Conservation (phyloP, 2,888 invertebrate species). For the Himalopsyche tibetana region DNA sequence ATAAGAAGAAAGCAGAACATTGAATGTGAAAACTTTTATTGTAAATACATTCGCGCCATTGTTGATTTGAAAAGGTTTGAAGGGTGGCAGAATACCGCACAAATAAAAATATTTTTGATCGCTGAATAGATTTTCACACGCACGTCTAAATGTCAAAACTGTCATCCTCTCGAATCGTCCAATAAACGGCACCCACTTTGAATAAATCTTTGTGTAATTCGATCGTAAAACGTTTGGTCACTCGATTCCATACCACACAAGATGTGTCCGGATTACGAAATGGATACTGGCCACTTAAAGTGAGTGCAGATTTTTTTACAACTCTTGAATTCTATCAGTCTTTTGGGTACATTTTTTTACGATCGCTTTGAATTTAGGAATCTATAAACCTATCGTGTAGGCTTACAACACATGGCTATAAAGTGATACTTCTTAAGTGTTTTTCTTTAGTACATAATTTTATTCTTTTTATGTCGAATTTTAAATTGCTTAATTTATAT, state of each 20-base stretch:
- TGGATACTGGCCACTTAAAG: constrained; percentile 1
- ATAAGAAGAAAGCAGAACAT: not conserved
- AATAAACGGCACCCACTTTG: constrained; percentile 21
- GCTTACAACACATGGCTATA: too few species aligned
- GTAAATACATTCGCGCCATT: not conserved
- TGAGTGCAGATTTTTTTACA: not conserved
- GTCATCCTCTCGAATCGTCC: constrained; percentile 36
- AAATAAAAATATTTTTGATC: constrained; percentile 19
- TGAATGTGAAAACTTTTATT: not conserved
- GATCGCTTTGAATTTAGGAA: too few species aligned
- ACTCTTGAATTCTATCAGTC: too few species aligned
- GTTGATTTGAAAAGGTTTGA: constrained; percentile 26
- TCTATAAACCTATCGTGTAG: too few species aligned
- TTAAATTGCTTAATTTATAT: too few species aligned
- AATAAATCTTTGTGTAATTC: constrained; percentile 39
- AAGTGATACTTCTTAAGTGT: too few species aligned
- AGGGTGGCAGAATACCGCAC: not conserved
- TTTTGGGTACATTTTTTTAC: too few species aligned
- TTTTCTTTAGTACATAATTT: too few species aligned
- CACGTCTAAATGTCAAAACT: constrained; percentile 22
- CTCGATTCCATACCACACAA: not conserved
- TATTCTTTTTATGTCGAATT: too few species aligned
- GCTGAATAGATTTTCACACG: constrained; percentile 14
- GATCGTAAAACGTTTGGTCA: constrained; percentile 35
- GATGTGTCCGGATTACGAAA: constrained; percentile 3